phyloP scores from a whole-genome alignment of 1,140 invertebrate genomes.

The Drosophila grimshawi region DNA sequence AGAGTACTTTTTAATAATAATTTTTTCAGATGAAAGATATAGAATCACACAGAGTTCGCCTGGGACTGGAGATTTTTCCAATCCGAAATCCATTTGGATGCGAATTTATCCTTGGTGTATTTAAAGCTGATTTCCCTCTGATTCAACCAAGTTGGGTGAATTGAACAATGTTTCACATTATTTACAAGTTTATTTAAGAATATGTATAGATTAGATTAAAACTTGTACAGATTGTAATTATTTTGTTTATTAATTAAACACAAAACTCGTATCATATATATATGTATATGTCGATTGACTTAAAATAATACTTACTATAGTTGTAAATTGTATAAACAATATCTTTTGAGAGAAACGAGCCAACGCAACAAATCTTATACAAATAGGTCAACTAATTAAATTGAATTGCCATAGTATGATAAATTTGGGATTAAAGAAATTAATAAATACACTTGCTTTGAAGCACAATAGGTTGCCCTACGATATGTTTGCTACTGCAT shows the following conservation, averaged over 20 bases:
- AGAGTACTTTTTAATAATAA: too few species aligned
- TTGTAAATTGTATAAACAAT: slow-evolving; percentile 22
- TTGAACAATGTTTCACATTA: too few species aligned
- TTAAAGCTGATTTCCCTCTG: too few species aligned
- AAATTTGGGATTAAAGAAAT: not conserved
- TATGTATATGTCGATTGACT: slow-evolving; percentile 23
- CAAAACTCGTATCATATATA: slow-evolving; percentile 19
- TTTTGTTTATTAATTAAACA: slow-evolving; percentile 29
- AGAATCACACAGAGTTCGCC: too few species aligned
- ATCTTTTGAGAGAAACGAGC: slow-evolving; percentile 19
- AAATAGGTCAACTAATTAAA: slow-evolving; percentile 36
- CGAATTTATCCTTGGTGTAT: too few species aligned
- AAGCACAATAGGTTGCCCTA: slow-evolving; percentile 14
- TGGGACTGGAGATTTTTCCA: too few species aligned
- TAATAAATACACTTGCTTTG: slow-evolving; percentile 19
- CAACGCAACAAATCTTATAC: slow-evolving; percentile 40
- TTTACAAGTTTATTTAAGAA: too few species aligned
- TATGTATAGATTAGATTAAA: too few species aligned
- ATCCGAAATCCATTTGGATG: too few species aligned
- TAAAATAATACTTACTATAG: slow-evolving; percentile 24
- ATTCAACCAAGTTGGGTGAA: too few species aligned
- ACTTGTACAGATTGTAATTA: slow-evolving; percentile 7
- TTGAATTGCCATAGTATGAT: slow-evolving; percentile 6
- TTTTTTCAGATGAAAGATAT: too few species aligned
- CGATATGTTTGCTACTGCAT: slow-evolving; percentile 18